Percentiles rank a stretch among this genome's conserved stretches.
Evolutionary conservation across 1,140 invertebrate species (phyloP).

Genomic region (Temnothorax longispinosus): DNA sequence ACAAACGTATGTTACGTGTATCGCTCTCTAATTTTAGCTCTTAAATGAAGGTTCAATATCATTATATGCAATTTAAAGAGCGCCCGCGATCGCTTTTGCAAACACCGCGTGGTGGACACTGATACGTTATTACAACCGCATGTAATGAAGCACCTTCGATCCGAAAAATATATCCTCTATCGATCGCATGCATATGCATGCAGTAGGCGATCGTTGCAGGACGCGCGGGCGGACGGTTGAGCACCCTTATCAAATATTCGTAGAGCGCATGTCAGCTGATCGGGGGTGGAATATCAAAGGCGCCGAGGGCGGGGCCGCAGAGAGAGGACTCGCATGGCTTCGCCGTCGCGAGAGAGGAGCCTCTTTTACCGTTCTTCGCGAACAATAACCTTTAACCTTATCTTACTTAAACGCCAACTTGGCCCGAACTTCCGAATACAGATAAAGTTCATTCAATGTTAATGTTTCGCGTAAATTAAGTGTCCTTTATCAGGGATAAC

Average conservation of each 20-base stretch:
- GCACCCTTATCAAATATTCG: conserved; percentile 62
- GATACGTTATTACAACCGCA: conserved; percentile 12
- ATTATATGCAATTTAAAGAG: neutral
- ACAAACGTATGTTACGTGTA: neutral
- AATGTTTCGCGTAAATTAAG: conserved; percentile 71
- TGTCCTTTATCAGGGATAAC: conserved; percentile 54
- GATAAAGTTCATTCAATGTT: conserved; percentile 71
- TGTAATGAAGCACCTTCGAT: conserved; percentile 48
- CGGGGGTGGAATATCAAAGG: conserved; percentile 69
- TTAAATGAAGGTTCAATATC: neutral
- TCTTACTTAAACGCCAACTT: conserved; percentile 72
- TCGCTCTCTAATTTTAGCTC: neutral
- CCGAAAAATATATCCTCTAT: conserved; percentile 37
- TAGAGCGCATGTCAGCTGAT: conserved; percentile 67
- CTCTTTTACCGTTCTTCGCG: conserved; percentile 65
- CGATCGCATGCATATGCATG: conserved; percentile 55
- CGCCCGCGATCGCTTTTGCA: neutral
- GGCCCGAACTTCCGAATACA: conserved; percentile 64
- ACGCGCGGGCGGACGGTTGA: conserved; percentile 48
- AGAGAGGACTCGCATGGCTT: conserved; percentile 67
- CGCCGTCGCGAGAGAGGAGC: conserved; percentile 34
- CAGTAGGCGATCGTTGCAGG: conserved; percentile 5
- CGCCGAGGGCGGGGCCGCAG: conserved; percentile 62
- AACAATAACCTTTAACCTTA: conserved; percentile 76
- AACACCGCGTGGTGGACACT: neutral